Percentiles rank a stretch among this genome's conserved stretches.
Evolutionary conservation across 2,113 vertebrate genomes (phyloP).

Genomic region (Capreolus pygargus): DNA sequence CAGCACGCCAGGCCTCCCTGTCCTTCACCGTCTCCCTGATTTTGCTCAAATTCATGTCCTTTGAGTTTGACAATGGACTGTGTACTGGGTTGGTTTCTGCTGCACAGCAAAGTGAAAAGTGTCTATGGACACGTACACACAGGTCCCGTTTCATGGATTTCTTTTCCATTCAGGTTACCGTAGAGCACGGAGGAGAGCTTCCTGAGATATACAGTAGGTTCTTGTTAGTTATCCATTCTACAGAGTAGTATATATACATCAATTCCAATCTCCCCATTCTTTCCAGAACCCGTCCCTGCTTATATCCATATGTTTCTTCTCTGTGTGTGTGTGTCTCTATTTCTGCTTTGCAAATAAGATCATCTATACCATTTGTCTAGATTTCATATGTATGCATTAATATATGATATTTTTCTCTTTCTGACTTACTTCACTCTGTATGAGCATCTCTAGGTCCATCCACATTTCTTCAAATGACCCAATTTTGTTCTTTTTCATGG

Average conservation of each 20-base stretch:
- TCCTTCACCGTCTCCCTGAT: too few species aligned
- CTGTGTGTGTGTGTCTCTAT: not conserved
- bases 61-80: too few species aligned
- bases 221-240: too few species aligned
- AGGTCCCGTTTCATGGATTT: too few species aligned
- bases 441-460: not conserved
- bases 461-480: not conserved
- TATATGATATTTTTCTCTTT: not conserved
- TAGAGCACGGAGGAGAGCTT: too few species aligned
- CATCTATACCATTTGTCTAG: not conserved
- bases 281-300: not conserved
- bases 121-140: too few species aligned
- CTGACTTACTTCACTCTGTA: not conserved
- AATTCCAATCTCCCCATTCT: not conserved
- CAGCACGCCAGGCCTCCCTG: too few species aligned
- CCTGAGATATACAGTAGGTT: too few species aligned
- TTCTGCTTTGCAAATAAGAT: not conserved
- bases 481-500: not conserved
- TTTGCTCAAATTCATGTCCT: too few species aligned
- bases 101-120: too few species aligned
- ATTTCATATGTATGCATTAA: not conserved
- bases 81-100: too few species aligned
- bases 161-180: too few species aligned
- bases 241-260: not conserved
- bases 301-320: not conserved